Conservation (phyloP, 2,113 vertebrate genomes). For the Bolborhynchus lineola region DNA sequence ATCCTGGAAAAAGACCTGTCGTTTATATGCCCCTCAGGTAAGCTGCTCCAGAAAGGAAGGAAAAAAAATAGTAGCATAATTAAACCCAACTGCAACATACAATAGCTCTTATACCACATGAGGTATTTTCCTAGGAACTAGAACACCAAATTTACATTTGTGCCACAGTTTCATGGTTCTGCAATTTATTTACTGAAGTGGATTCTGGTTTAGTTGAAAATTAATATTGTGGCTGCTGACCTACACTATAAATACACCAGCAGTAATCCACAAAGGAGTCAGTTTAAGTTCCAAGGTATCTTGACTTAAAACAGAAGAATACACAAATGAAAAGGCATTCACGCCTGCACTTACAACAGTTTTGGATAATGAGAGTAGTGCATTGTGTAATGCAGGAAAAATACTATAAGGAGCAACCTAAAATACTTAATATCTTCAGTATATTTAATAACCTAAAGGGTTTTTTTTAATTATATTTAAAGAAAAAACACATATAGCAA, state of each 20-base stretch:
- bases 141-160: constrained; percentile 25
- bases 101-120: not conserved
- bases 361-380: not conserved
- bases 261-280: not conserved
- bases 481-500: not conserved
- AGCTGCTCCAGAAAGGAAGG: not conserved
- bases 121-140: constrained; percentile 16
- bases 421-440: not conserved
- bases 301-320: not conserved
- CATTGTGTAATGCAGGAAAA: not conserved
- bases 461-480: not conserved
- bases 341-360: not conserved
- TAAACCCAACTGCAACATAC: not conserved
- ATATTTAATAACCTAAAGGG: not conserved
- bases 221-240: constrained; percentile 7
- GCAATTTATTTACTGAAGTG: constrained; percentile 6
- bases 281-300: not conserved
- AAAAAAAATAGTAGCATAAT: not conserved
- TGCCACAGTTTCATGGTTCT: not conserved
- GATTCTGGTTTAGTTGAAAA: constrained; percentile 27
- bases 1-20: not conserved
- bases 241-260: not conserved
- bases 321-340: not conserved
- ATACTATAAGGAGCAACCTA: not conserved
- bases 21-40: not conserved